Evolutionary conservation across 2,888 invertebrate species (phyloP), one percentile per base, ranked within the genome.

Genomic region (Stomorhina lunata): DNA sequence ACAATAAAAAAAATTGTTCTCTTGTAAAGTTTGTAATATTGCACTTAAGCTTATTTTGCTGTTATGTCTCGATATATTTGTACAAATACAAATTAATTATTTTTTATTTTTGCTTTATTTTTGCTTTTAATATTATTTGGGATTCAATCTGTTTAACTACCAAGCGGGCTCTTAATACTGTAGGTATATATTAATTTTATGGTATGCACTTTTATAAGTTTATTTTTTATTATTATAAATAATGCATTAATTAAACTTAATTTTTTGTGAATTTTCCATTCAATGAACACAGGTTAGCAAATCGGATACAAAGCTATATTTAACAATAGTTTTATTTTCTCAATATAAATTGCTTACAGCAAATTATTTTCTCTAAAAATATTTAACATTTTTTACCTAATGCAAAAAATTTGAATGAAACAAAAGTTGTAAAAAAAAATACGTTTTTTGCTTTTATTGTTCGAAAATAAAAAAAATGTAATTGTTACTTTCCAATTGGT

Each of bases 301-400:
- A 55, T 55, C 32, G 55, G 55, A 20, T 17, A 32, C 55, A 17
- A 32, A 22, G 12, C 17, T 17, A 43, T 43, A 43, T 43, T 53
- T 53, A 53, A 27, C 15, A 53, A 53, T 53, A 27, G 5, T n/a
- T 53, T n/a, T 53, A 53, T 53, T 53, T 27, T 53, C 27, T 53
- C n/a, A 53, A 53, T 27, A 27, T 20, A 15, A 53, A 43, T 7
- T 5, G 12, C 25, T 50, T 6, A 50, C 3, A 17, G 27, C 22
- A 50, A 12, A 22, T 50, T 50, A 27, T 50, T 53, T 53, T 53
- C 50, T n/a, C 50, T 27, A n/a, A n/a, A 53, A 53, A 53, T 53
- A 27, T 53, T 53, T 25, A 48, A 22, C 9, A 48, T 48, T 48
- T 25, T 15, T n/a, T n/a, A n/a, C n/a, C n/a, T n/a, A n/a, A n/a